Conservation (phyloP, 1,140 invertebrate genomes). For the Anadara kagoshimensis region DNA sequence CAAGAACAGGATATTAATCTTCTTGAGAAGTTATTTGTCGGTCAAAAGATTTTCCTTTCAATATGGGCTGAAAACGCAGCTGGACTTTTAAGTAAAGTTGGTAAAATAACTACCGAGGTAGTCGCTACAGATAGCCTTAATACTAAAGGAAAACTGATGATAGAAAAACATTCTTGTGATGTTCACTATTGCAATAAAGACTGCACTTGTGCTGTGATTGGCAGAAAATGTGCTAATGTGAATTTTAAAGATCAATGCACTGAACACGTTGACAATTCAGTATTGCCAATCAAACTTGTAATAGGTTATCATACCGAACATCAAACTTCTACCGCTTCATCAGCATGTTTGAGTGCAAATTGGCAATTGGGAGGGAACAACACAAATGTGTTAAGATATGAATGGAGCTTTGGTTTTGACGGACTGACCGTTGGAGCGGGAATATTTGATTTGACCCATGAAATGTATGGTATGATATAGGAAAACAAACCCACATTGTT, state of each 20-base stretch:
- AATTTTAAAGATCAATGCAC: neutral
- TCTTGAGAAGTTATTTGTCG: neutral
- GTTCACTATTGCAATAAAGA: constrained; percentile 47
- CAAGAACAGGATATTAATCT: neutral
- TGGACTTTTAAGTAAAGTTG: constrained; percentile 7
- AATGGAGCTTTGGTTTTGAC: constrained; percentile 49
- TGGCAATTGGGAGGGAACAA: constrained; percentile 22
- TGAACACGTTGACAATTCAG: neutral
- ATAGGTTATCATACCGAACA: neutral
- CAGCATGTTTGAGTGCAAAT: constrained; percentile 38
- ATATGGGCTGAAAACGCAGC: constrained; percentile 27
- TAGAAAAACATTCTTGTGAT: constrained; percentile 32
- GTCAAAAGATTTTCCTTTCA: constrained; percentile 14
- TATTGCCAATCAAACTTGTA: constrained; percentile 4
- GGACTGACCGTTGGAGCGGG: constrained; percentile 32
- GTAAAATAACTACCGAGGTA: constrained; percentile 12
- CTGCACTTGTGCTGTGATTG: constrained; percentile 48
- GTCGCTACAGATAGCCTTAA: neutral
- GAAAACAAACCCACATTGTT: constrained; percentile 22
- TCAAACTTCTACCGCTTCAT: constrained; percentile 25
- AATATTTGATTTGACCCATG: constrained; percentile 34
- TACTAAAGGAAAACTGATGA: constrained; percentile 8
- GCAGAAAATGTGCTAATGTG: constrained; percentile 33
- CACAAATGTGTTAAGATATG: constrained; percentile 30
- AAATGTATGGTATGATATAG: constrained; percentile 50